These are phyloP conservation scores for Heliocidaris erythrogramma DNA, from an alignment of 35 echinoderm and acorn worm species.

Conservation along the genomic window DNA sequence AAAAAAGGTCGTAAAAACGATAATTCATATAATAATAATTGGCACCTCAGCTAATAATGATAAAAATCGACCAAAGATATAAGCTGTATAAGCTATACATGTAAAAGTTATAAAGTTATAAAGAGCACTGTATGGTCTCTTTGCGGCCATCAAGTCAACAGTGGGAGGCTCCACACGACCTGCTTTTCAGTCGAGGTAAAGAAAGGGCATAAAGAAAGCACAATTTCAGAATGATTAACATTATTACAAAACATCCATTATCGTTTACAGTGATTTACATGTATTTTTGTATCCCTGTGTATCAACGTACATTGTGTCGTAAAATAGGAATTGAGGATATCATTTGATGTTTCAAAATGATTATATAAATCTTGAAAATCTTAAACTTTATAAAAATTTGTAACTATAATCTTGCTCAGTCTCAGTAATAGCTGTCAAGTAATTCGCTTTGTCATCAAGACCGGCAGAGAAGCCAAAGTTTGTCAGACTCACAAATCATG, in stretches of 20 bases:
- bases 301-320: not conserved
- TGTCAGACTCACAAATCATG: not conserved
- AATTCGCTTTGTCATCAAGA: not conserved
- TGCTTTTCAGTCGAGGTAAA: not conserved
- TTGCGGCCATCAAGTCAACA: not conserved
- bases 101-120: too few species aligned
- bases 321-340: not conserved
- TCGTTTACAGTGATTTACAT: not conserved
- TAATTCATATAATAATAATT: too few species aligned
- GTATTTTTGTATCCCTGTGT: not conserved
- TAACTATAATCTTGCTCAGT: not conserved
- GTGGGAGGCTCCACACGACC: not conserved
- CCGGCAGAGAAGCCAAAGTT: not conserved
- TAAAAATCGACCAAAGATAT: too few species aligned
- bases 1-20: not conserved
- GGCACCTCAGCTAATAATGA: too few species aligned
- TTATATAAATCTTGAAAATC: not conserved
- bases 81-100: too few species aligned
- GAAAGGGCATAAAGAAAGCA: not conserved
- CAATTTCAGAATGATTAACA: not conserved
- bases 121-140: not conserved
- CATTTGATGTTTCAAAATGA: not conserved
- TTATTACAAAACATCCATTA: not conserved
- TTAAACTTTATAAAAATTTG: not conserved
- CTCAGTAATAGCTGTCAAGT: not conserved